A percentile compares a stretch with the other conserved stretches of the same genome.
phyloP scores from a whole-genome alignment of 35 echinoderm and acorn worm genomes.

The Lytechinus pictus region DNA sequence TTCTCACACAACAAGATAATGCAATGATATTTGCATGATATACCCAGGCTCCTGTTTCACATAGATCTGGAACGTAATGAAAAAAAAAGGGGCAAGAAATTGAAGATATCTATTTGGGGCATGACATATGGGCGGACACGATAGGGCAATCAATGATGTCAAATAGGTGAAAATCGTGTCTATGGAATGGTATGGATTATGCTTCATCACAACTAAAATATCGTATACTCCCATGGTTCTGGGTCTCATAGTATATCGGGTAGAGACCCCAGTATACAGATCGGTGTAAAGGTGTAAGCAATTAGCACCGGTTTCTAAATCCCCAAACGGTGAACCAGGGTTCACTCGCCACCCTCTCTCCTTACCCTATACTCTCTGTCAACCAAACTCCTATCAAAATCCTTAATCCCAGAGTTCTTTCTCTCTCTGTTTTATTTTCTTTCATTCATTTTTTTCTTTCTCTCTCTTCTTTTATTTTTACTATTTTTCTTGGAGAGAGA shows the following conservation, averaged over 20 bases:
- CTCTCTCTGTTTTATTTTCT: slow-evolving; percentile 7
- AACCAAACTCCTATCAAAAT: slow-evolving; percentile 23
- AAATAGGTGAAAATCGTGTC: slow-evolving; percentile 43
- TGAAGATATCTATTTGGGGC: slow-evolving; percentile 11
- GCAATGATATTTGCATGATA: neutral
- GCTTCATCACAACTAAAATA: neutral
- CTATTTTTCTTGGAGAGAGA: neutral
- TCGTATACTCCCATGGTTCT: neutral
- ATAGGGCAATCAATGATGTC: slow-evolving; percentile 51
- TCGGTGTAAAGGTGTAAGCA: slow-evolving; percentile 51
- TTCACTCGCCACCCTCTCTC: slow-evolving; percentile 26
- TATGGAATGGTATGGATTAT: slow-evolving; percentile 33
- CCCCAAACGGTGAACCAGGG: slow-evolving; percentile 33
- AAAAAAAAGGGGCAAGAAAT: slow-evolving; percentile 18
- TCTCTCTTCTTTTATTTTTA: neutral
- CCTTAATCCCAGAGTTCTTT: slow-evolving; percentile 38
- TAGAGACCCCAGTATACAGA: neutral
- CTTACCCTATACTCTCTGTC: neutral
- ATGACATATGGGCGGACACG: slow-evolving; percentile 27
- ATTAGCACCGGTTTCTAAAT: slow-evolving; percentile 46
- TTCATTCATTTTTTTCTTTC: neutral
- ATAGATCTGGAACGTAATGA: neutral
- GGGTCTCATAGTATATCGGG: neutral
- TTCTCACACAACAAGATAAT: neutral
- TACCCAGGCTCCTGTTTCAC: neutral